Percentiles rank a stretch among this genome's conserved stretches.
These are phyloP conservation scores for Isurus oxyrinchus DNA, from an alignment of 2,113 vertebrate species.

Conservation along the genomic window DNA sequence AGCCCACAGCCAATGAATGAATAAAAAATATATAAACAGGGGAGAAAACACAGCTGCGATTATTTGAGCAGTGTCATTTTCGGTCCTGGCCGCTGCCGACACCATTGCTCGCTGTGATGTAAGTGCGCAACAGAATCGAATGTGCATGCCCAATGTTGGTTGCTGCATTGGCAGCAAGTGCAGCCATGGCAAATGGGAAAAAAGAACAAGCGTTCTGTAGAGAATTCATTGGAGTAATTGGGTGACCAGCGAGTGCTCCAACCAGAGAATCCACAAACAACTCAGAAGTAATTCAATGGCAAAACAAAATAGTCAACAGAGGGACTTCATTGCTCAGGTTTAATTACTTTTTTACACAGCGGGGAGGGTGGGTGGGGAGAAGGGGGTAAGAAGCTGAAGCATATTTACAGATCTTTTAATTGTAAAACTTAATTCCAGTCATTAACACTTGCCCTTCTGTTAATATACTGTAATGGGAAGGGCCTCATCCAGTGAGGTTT, in stretches of 20 bases:
- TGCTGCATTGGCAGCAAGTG: no score
- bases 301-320: background rate
- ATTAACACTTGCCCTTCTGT: background rate
- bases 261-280: background rate
- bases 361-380: background rate
- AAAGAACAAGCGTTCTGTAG: background rate
- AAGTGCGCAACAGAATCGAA: no score
- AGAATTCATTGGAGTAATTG: background rate
- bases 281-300: background rate
- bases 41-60: no score
- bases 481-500: background rate
- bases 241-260: background rate
- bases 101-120: no score
- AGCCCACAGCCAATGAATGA: no score
- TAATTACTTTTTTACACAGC: slow-evolving; percentile 4
- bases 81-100: no score
- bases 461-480: background rate
- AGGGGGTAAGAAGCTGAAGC: background rate
- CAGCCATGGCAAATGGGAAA: background rate
- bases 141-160: no score
- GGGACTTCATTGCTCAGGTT: background rate
- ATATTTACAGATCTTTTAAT: background rate
- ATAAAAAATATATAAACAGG: no score
- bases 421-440: slow-evolving; percentile 19
- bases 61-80: no score